Conservation (phyloP, 2,888 invertebrate genomes). For the Girardia tigrina region DNA sequence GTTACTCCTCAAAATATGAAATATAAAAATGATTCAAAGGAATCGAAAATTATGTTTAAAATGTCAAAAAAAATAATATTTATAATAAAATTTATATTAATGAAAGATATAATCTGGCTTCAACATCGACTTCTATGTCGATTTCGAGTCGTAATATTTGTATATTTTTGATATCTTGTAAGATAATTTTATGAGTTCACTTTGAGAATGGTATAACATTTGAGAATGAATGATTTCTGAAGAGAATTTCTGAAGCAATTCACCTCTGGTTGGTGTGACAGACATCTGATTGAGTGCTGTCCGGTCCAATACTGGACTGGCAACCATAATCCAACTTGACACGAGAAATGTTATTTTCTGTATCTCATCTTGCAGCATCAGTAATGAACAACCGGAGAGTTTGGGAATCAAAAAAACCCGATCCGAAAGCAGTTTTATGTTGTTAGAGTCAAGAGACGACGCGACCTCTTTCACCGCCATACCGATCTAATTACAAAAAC, state of each 20-base stretch:
- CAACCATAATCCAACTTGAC: background rate
- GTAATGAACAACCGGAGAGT: background rate
- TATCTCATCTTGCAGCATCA: background rate
- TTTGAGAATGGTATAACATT: background rate
- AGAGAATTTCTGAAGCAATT: background rate
- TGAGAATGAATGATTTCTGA: background rate
- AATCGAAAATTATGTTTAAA: no score
- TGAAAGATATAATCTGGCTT: no score
- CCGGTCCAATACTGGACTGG: background rate
- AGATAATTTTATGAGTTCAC: background rate
- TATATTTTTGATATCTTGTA: background rate
- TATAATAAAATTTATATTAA: no score
- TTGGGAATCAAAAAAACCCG: background rate
- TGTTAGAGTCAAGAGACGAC: background rate
- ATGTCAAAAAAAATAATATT: no score
- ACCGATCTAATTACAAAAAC: background rate
- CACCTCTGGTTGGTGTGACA: background rate
- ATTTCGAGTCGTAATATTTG: background rate
- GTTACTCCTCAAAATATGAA: no score
- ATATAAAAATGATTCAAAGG: no score
- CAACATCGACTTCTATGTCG: no score
- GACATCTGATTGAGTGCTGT: background rate
- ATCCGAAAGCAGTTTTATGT: background rate
- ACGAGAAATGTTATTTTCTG: background rate
- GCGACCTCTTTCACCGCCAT: background rate